A percentile compares a stretch with the other conserved stretches of the same genome.
These are phyloP conservation scores for Heliopora coerulea DNA, from an alignment of 92 coral and sea anemone species.

Conservation along the genomic window DNA sequence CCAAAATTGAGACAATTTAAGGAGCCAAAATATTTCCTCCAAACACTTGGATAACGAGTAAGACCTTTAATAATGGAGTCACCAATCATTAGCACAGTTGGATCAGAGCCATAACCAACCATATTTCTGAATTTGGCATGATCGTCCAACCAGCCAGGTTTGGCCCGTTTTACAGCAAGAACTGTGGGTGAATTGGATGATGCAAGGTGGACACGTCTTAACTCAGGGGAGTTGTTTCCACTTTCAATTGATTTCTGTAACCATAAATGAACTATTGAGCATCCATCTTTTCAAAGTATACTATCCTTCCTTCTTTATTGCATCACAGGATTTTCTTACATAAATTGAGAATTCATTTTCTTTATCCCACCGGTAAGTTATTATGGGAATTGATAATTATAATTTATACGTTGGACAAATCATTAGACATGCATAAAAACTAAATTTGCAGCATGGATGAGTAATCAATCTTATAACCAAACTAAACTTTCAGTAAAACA, in stretches of 20 bases:
- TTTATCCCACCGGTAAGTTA: no score
- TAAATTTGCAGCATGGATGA: no score
- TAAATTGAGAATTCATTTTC: background rate
- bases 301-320: background rate
- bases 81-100: conserved; percentile 71
- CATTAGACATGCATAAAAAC: no score
- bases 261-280: conserved; percentile 31
- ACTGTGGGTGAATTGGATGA: conserved; percentile 54
- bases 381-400: no score
- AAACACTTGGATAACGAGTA: conserved; percentile 78
- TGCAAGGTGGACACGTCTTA: conserved; percentile 43
- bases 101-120: conserved; percentile 45
- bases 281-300: conserved; percentile 7
- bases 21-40: conserved; percentile 72
- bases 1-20: conserved; percentile 85
- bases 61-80: conserved; percentile 92
- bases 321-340: background rate
- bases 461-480: no score
- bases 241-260: conserved; percentile 26
- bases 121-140: conserved; percentile 55
- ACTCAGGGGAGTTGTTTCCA: conserved; percentile 14
- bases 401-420: no score
- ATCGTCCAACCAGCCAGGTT: conserved; percentile 77
- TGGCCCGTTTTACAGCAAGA: conserved; percentile 66
- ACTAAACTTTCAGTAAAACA: no score